phyloP scores from a whole-genome alignment of 2,888 invertebrate genomes.

The Acleris literana region DNA sequence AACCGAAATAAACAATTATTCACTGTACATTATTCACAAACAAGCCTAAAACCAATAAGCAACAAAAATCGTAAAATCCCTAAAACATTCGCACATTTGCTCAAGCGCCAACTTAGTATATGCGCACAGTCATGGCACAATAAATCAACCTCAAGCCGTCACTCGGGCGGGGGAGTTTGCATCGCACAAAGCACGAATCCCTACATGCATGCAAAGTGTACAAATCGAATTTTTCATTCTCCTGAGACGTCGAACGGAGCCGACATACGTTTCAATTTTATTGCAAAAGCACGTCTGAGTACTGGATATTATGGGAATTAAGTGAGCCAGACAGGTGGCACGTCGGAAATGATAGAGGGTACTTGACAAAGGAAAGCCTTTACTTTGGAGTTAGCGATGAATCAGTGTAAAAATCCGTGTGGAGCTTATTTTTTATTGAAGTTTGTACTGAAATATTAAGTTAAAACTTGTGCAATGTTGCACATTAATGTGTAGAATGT shows the following conservation, averaged over 20 bases:
- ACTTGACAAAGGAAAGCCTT: background rate
- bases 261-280: slow-evolving; percentile 27
- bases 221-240: slow-evolving; percentile 31
- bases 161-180: slow-evolving; percentile 10
- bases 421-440: too few relatives aligned
- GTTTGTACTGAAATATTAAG: too few relatives aligned
- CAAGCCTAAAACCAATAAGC: background rate
- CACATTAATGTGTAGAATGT: too few relatives aligned
- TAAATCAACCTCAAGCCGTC: slow-evolving; percentile 29
- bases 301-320: slow-evolving; percentile 7
- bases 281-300: slow-evolving; percentile 17
- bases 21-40: background rate
- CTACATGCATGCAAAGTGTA: slow-evolving; percentile 27
- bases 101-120: slow-evolving; percentile 10
- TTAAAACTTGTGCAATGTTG: too few relatives aligned
- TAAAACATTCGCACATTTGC: background rate
- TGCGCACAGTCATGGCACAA: slow-evolving; percentile 13
- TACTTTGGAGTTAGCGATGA: background rate
- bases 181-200: slow-evolving; percentile 28
- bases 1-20: too few relatives aligned
- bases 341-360: background rate
- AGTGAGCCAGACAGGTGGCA: slow-evolving; percentile 17
- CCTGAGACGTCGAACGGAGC: slow-evolving; percentile 16
- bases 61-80: background rate
- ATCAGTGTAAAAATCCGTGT: too few relatives aligned